Evolutionary conservation across 2,888 invertebrate species (phyloP).

Genomic region (Stomorhina lunata): DNA sequence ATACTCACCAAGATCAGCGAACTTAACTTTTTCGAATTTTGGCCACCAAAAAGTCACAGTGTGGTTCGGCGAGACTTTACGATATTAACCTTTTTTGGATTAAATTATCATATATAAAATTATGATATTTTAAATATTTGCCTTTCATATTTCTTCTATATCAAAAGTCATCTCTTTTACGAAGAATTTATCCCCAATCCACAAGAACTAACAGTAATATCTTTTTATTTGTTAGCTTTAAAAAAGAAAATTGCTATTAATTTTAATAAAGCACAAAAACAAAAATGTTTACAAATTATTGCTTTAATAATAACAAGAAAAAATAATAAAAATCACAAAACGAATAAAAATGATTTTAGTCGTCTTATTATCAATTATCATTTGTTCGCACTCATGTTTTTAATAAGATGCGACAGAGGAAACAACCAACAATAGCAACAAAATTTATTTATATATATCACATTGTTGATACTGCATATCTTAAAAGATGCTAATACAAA

Average conservation of each 20-base stretch:
- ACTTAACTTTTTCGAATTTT: too few species aligned
- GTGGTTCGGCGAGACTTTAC: too few species aligned
- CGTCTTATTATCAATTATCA: slow-evolving; percentile 72
- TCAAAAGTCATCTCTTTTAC: too few species aligned
- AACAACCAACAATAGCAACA: slow-evolving; percentile 66
- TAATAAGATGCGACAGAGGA: slow-evolving; percentile 60
- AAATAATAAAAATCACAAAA: background rate
- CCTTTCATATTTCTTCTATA: too few species aligned
- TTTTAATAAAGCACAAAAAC: slow-evolving; percentile 9
- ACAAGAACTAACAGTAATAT: too few species aligned
- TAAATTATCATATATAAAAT: too few species aligned
- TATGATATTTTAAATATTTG: too few species aligned
- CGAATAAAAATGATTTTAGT: background rate
- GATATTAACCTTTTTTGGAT: too few species aligned
- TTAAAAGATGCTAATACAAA: slow-evolving; percentile 4
- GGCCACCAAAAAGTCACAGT: too few species aligned
- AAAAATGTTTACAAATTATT: slow-evolving; percentile 10
- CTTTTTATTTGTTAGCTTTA: too few species aligned
- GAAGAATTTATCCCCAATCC: too few species aligned
- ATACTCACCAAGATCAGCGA: too few species aligned
- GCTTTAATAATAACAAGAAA: slow-evolving; percentile 23
- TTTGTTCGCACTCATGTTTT: slow-evolving; percentile 70
- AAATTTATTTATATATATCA: slow-evolving; percentile 32
- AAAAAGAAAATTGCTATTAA: background rate
- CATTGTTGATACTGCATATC: slow-evolving; percentile 18